Percentiles rank a stretch among this genome's conserved stretches.
Conservation (phyloP, 2,797 vertebrate species). For the Rhyacichthys aspro region DNA sequence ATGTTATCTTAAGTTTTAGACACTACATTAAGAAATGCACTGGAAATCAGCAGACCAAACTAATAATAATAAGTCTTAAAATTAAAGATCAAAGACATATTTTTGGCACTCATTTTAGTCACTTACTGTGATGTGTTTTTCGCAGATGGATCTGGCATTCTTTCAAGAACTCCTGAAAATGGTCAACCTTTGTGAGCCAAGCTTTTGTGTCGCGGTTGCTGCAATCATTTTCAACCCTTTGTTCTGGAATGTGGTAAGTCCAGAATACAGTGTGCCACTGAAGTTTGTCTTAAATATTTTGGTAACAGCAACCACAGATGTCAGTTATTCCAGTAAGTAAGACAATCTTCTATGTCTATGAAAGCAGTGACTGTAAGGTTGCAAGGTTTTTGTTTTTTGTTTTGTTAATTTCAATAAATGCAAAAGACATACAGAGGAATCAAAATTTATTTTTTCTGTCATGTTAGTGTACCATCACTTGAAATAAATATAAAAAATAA, state of each 20-base stretch:
- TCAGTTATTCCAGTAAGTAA: too few species aligned
- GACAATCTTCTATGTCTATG: too few species aligned
- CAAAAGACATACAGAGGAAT: too few species aligned
- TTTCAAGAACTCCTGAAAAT: conserved; percentile 39
- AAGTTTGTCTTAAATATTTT: background rate
- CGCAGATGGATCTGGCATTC: conserved; percentile 64
- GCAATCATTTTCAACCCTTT: conserved; percentile 72
- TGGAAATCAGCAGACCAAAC: background rate
- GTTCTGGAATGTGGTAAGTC: conserved; percentile 74
- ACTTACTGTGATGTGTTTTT: conserved; percentile 2
- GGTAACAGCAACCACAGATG: too few species aligned
- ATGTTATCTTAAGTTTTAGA: too few species aligned
- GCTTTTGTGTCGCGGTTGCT: conserved; percentile 61
- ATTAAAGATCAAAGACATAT: background rate
- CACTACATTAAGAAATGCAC: background rate
- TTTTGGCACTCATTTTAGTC: background rate
- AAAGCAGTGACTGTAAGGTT: too few species aligned
- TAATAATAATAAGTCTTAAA: too few species aligned
- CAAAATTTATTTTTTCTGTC: too few species aligned
- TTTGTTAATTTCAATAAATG: too few species aligned
- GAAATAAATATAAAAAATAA: too few species aligned
- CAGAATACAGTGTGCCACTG: background rate
- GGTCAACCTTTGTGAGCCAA: conserved; percentile 48
- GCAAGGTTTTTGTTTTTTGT: too few species aligned
- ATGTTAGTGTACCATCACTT: too few species aligned